Percentiles rank a stretch among this genome's conserved stretches.
phyloP scores from a whole-genome alignment of 2,888 invertebrate species.

The Unio delphinus region DNA sequence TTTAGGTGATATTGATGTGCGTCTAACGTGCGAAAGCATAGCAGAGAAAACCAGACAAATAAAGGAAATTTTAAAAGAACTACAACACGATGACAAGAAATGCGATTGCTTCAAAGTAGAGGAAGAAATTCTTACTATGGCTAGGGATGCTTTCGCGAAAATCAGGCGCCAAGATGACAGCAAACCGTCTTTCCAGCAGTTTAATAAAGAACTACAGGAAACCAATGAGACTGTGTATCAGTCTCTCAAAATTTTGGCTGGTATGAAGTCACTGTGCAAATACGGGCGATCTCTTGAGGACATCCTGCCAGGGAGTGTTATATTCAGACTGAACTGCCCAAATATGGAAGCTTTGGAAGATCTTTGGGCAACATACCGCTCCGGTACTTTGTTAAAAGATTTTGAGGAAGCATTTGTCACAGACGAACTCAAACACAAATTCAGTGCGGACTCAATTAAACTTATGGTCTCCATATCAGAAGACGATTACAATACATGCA shows the following conservation, averaged over 20 bases:
- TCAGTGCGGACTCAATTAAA: constrained; percentile 19
- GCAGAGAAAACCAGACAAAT: constrained; percentile 19
- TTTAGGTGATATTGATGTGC: constrained; percentile 41
- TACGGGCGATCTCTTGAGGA: constrained; percentile 45
- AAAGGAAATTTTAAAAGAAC: constrained; percentile 25
- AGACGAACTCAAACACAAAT: constrained; percentile 17
- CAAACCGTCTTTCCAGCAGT: constrained; percentile 27
- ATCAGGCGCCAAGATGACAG: constrained; percentile 30
- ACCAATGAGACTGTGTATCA: constrained; percentile 34
- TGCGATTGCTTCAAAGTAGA: constrained; percentile 43
- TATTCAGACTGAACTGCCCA: constrained; percentile 42
- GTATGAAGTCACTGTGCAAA: constrained; percentile 45
- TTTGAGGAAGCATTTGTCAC: constrained; percentile 31
- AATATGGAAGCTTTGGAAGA: constrained; percentile 34
- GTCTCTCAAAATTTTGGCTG: constrained; percentile 36
- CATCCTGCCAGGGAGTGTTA: constrained; percentile 41
- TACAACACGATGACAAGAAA: constrained; percentile 28
- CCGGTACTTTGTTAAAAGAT: constrained; percentile 20
- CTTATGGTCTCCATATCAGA: constrained; percentile 27
- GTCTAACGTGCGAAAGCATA: constrained; percentile 34
- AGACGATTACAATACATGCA: constrained; percentile 28
- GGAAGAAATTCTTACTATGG: constrained; percentile 43
- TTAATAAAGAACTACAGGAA: constrained; percentile 32
- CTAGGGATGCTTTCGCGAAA: constrained; percentile 41
- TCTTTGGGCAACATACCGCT: constrained; percentile 34